These are phyloP conservation scores for Mormyrops boulengeri DNA, from an alignment of 2,797 vertebrate species.

Conservation along the genomic window DNA sequence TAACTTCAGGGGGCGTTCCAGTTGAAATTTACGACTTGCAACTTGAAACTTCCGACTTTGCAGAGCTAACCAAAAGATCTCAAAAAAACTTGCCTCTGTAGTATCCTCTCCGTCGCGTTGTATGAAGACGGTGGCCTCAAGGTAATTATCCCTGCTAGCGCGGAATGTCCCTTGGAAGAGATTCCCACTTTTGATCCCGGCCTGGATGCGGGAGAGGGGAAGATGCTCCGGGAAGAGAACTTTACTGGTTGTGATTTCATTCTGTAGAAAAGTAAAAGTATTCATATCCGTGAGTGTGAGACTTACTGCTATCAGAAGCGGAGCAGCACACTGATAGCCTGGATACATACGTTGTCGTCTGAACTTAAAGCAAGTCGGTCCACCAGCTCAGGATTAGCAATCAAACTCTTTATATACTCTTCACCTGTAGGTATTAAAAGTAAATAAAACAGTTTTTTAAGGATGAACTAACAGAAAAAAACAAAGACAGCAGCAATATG, in stretches of 20 bases:
- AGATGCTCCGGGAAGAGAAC: conserved; percentile 88
- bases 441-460: not conserved
- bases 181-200: conserved; percentile 81
- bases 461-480: not conserved
- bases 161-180: conserved; percentile 88
- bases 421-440: conserved; percentile 67
- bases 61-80: not conserved
- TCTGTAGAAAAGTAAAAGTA: conserved; percentile 54
- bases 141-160: conserved; percentile 91
- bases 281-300: not conserved
- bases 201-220: conserved; percentile 83
- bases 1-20: not conserved
- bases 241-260: conserved; percentile 75
- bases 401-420: conserved; percentile 88
- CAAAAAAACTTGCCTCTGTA: conserved; percentile 68
- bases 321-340: not conserved
- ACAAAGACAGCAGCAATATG: not conserved
- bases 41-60: not conserved
- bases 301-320: not conserved
- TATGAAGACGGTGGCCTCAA: conserved; percentile 90
- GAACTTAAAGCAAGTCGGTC: conserved; percentile 81
- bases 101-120: conserved; percentile 77
- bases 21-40: not conserved
- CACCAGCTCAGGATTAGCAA: conserved; percentile 84
- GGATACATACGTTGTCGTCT: conserved; percentile 72